Base-by-base conservation (phyloP, 2,797 vertebrate genomes). In the Aldrovandia affinis region DNA sequence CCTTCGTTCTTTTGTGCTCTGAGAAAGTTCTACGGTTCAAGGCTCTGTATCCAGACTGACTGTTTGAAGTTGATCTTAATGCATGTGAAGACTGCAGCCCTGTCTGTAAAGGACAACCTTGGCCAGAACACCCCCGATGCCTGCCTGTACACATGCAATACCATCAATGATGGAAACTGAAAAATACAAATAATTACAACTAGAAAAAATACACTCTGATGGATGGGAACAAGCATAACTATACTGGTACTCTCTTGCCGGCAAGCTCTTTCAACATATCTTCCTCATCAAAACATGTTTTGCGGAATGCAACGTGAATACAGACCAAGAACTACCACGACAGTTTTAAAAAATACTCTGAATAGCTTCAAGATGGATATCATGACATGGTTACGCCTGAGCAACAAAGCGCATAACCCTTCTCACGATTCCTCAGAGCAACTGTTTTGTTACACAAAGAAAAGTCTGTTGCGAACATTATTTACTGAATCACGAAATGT, bases 281-380 rank as follows among this genome's bases (percentile, higher is more conserved):
- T 77, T 77, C 73, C 42, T 77, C 39, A 77, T 77, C 73, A 77
- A 77, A 77, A 77, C 73, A 77, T 39, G 44, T 44, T n/a, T 77
- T 77, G 42, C 25, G 73, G 73, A 20, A 77, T 47, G 73, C 42
- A 77, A 39, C 73, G 47, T 77, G 73, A 77, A 73, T 73, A 73
- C 44, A 44, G 42, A 77, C 73, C 73, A 77, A 70, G 33, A 5
- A 77, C 73, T 47, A 77, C 73, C 73, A 77, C 6, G 0, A 65
- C 28, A 3, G 28, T 15, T 20, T 59, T 59, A 39, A 20, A 36
- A 39, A 5, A 28, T 9, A 25, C 70, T 42, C 42, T 47, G 0
- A 77, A 77, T 77, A 7, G 73, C 25, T 77, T 77, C 39, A 77
- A 77, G 39, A 77, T 77, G 39, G 73, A 42, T 44, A 14, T 77